Conservation (phyloP, 53 echinoderm and acorn worm genomes). For the Temnopleurus reevesii region DNA sequence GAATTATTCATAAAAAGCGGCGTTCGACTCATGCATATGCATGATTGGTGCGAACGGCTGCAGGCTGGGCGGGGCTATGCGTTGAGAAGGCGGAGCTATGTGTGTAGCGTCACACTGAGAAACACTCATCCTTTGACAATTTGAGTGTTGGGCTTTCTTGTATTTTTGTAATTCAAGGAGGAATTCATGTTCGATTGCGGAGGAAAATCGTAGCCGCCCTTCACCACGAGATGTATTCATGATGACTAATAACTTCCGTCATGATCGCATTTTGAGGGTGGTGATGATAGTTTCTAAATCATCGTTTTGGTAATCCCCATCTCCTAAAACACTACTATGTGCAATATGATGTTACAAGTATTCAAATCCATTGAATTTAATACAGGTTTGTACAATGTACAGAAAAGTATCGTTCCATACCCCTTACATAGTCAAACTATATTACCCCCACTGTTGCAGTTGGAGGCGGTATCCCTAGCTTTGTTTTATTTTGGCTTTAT, state of each 20-base stretch:
- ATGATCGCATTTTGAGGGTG: background rate
- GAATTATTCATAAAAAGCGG: slow-evolving; percentile 40
- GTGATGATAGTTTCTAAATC: no score
- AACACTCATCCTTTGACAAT: slow-evolving; percentile 35
- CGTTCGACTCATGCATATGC: slow-evolving; percentile 27
- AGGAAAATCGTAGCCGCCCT: background rate
- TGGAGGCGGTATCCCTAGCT: no score
- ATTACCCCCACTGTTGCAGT: no score
- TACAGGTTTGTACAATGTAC: no score
- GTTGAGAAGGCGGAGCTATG: background rate
- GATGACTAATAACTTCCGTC: slow-evolving; percentile 15
- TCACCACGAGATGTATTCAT: background rate
- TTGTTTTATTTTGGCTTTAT: no score
- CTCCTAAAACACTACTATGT: no score
- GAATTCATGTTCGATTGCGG: background rate
- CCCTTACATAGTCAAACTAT: no score
- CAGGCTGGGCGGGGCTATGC: background rate
- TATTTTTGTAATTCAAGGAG: background rate
- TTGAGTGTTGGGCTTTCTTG: background rate
- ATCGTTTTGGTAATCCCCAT: no score
- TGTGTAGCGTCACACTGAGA: background rate
- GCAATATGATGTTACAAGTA: no score
- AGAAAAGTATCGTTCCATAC: no score
- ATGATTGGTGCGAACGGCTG: background rate
- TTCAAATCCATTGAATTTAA: no score